phyloP scores from a whole-genome alignment of 2,113 vertebrate genomes.

The Gobius niger region DNA sequence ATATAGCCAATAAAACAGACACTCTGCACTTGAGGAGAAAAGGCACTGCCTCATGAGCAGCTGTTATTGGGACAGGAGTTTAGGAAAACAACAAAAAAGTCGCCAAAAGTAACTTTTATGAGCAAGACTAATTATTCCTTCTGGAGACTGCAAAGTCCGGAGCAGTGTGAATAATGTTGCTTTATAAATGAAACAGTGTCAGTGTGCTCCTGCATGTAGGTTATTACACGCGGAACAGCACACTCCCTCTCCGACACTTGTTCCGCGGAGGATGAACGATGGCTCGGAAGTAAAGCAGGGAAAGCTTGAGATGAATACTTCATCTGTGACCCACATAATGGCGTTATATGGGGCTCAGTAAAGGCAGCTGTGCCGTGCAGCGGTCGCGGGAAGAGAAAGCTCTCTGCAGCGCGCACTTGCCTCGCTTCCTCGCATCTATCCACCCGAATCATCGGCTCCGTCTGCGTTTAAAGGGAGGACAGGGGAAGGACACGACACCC shows the following conservation, averaged over 20 bases:
- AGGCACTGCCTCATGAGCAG: too few species aligned
- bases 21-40: too few species aligned
- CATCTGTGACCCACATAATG: slow-evolving; percentile 69
- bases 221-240: slow-evolving; percentile 22
- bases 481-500: slow-evolving; percentile 16
- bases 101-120: background rate
- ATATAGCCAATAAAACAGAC: too few species aligned
- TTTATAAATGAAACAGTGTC: slow-evolving; percentile 5
- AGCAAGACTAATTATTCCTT: background rate
- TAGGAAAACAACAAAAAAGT: background rate
- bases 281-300: slow-evolving; percentile 27
- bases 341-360: slow-evolving; percentile 35
- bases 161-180: background rate
- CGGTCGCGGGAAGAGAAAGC: slow-evolving; percentile 21
- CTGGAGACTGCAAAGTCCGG: background rate
- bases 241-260: slow-evolving; percentile 15
- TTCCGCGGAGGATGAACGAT: slow-evolving; percentile 35
- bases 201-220: slow-evolving; percentile 44
- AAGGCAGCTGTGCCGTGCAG: slow-evolving; percentile 23
- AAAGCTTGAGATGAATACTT: slow-evolving; percentile 56
- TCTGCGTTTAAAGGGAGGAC: slow-evolving; percentile 17
- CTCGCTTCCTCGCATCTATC: slow-evolving; percentile 26
- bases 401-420: slow-evolving; percentile 11
- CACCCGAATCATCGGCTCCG: slow-evolving; percentile 22
- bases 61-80: background rate